Percentiles rank a stretch among this genome's conserved stretches.
phyloP scores from a whole-genome alignment of 2,113 vertebrate genomes.

The Stegastes partitus region DNA sequence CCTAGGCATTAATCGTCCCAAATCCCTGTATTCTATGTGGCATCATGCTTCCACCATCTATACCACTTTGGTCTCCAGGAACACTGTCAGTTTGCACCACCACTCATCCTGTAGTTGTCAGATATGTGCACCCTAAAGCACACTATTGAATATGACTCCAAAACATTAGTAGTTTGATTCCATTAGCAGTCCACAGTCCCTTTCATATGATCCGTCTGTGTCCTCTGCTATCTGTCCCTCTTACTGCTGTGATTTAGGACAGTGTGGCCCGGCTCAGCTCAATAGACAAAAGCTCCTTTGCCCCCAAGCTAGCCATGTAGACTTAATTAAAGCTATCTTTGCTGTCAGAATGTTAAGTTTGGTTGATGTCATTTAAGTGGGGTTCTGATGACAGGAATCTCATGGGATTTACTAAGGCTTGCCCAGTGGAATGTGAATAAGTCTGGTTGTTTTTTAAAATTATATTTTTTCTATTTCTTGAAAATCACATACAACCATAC shows the following conservation, averaged over 20 bases:
- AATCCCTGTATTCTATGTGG: neutral
- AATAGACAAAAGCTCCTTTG: slow-evolving; percentile 4
- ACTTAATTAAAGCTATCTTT: slow-evolving; percentile 50
- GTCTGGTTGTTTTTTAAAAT: neutral
- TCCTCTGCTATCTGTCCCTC: neutral
- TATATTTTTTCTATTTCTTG: too few relatives aligned
- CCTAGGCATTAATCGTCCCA: neutral
- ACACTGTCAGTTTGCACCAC: slow-evolving; percentile 6
- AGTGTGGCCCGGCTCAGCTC: slow-evolving; percentile 2
- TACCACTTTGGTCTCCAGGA: neutral
- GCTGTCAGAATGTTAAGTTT: slow-evolving; percentile 20
- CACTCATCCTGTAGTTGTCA: neutral
- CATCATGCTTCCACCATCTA: neutral
- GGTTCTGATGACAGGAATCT: neutral
- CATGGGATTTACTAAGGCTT: neutral
- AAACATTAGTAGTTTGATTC: slow-evolving; percentile 30
- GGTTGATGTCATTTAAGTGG: slow-evolving; percentile 18
- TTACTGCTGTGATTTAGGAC: slow-evolving; percentile 44
- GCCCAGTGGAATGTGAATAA: neutral
- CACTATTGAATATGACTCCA: slow-evolving; percentile 37
- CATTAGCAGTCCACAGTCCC: slow-evolving; percentile 9
- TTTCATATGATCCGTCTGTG: neutral
- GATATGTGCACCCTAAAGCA: neutral
- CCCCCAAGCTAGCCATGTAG: slow-evolving; percentile 6
- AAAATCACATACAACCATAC: neutral